Percentiles rank a stretch among this genome's conserved stretches.
Evolutionary conservation across 92 coral and sea anemone species (phyloP).

Genomic region (Parazoanthus swiftii): DNA sequence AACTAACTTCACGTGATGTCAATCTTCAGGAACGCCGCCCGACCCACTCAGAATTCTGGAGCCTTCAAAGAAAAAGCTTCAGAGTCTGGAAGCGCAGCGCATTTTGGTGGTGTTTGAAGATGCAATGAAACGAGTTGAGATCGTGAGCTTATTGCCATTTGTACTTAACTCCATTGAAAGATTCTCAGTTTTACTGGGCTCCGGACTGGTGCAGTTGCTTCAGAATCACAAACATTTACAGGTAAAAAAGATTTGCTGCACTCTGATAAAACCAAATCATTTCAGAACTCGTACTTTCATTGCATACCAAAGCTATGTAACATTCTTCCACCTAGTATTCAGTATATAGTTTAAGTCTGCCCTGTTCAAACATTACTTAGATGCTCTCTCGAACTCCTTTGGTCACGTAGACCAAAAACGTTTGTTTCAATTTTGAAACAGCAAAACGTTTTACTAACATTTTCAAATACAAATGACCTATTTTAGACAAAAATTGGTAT

Average conservation of each 20-base stretch:
- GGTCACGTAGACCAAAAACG: no score
- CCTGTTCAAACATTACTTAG: no score
- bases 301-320: no score
- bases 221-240: conserved; percentile 45
- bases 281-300: no score
- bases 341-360: no score
- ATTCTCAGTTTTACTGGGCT: conserved; percentile 69
- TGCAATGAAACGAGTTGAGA: conserved; percentile 67
- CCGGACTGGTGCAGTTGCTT: conserved; percentile 61
- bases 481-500: no score
- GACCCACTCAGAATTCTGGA: conserved; percentile 85
- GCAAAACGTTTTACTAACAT: no score
- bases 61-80: conserved; percentile 74
- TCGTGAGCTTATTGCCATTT: conserved; percentile 65
- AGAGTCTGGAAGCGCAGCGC: conserved; percentile 81
- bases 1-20: background rate
- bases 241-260: background rate
- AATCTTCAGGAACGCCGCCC: conserved; percentile 28
- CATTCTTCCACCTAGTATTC: no score
- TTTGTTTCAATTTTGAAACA: no score
- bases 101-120: conserved; percentile 82
- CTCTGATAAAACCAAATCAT: no score
- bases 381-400: no score
- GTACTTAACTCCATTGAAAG: conserved; percentile 61
- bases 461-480: no score